These are phyloP conservation scores for Caenorhabditis sp. DNA, from an alignment of 2,888 invertebrate genomes.

Conservation along the genomic window DNA sequence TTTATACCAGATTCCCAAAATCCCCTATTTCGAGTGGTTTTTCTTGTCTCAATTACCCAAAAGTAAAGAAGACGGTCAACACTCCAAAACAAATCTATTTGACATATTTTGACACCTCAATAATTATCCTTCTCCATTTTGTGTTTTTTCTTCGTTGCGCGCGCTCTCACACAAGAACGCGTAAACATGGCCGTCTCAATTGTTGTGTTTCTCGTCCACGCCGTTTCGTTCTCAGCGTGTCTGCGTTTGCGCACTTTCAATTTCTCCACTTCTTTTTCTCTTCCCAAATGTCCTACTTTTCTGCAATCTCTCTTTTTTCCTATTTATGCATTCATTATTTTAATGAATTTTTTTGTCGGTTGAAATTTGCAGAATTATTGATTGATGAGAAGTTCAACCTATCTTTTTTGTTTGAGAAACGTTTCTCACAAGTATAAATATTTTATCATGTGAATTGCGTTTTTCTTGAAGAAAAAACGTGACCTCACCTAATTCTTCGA, in stretches of 20 bases:
- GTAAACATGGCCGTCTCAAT: background rate
- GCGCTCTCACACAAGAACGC: background rate
- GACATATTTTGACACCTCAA: slow-evolving; percentile 1
- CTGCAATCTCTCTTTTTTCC: background rate
- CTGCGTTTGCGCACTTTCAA: background rate
- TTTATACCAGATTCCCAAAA: too few relatives aligned
- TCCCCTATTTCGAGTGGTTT: background rate
- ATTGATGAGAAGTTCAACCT: too few relatives aligned
- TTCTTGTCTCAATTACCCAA: background rate
- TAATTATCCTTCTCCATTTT: background rate
- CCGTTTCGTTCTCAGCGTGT: background rate
- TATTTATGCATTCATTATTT: background rate
- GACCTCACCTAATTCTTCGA: too few relatives aligned
- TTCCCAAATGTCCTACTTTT: background rate
- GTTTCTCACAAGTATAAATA: too few relatives aligned
- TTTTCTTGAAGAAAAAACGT: too few relatives aligned
- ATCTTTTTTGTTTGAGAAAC: too few relatives aligned
- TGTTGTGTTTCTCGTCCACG: background rate
- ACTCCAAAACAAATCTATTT: background rate
- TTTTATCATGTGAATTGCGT: too few relatives aligned
- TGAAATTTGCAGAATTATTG: background rate
- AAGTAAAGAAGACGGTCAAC: background rate
- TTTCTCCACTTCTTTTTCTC: background rate
- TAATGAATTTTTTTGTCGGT: background rate
- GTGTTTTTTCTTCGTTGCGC: background rate